These are phyloP conservation scores for Cyprinella venusta DNA, from an alignment of 2,797 vertebrate genomes.

Conservation along the genomic window DNA sequence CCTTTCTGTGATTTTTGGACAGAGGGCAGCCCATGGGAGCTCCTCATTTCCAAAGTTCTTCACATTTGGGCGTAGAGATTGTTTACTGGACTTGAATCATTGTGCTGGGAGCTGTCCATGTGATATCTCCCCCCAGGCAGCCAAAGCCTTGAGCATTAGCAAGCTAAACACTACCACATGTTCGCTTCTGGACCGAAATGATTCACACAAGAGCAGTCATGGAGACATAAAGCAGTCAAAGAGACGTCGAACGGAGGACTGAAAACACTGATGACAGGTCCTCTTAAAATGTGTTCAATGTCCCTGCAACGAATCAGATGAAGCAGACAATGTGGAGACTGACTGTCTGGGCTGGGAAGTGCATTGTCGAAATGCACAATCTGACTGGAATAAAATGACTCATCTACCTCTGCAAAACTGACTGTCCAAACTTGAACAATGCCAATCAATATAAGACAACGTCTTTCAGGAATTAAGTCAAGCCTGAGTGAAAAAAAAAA, in stretches of 20 bases:
- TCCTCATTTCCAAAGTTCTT: constrained; percentile 73
- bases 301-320: constrained; percentile 64
- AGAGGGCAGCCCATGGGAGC: constrained; percentile 72
- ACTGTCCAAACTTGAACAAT: constrained; percentile 66
- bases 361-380: constrained; percentile 75
- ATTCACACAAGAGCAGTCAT: constrained; percentile 35
- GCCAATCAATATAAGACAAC: constrained; percentile 69
- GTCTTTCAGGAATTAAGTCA: constrained; percentile 49
- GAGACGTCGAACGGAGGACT: background rate
- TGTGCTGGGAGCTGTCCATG: constrained; percentile 74
- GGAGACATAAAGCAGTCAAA: constrained; percentile 24
- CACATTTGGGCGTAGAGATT: constrained; percentile 74
- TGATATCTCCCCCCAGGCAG: constrained; percentile 76
- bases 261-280: constrained; percentile 72
- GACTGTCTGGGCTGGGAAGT: constrained; percentile 68
- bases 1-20: constrained; percentile 77
- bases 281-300: constrained; percentile 74
- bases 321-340: constrained; percentile 71
- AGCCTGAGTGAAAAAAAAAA: constrained; percentile 16
- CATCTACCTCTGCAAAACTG: constrained; percentile 70
- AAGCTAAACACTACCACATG: constrained; percentile 84
- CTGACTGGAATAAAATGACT: constrained; percentile 73
- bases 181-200: constrained; percentile 76
- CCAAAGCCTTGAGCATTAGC: constrained; percentile 75
- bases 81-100: constrained; percentile 75